Base-by-base conservation (phyloP, 2,888 invertebrate species). In the Melipona beecheii region DNA sequence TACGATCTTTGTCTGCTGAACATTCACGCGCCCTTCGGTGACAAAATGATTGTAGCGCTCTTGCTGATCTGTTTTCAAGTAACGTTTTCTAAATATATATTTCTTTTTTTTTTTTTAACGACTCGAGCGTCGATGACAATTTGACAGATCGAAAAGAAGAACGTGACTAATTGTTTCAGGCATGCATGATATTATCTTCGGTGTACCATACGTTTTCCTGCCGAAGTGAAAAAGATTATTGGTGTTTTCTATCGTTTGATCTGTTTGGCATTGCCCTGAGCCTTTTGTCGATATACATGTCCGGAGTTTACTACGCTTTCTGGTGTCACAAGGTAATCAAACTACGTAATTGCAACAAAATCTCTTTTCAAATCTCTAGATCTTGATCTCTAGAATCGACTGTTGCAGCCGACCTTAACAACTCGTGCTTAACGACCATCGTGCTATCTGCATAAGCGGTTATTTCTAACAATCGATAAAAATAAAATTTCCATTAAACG, bases 251-350 rank as follows among this genome's bases (percentile, higher is more conserved):
- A 64, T 97, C 98, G 90, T 97, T 97, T 92, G 99, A 99, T 94
- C 96, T 99, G 79, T 97, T 99, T 91, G 99, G 99, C 27, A 99
- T 99, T 85, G 98, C 98, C 21, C 95, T 99, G 73, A 98, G 98
- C 56, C 95, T 99, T 87, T 96, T 99, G 73, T 99, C 98, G 77
- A 98, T 99, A 93, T 99, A 99, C 95, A 97, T 98, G 86, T 98
- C 98, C 49, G 99, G 99, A 76, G 98, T 99, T 87, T 99, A 99
- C 95, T 99, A 98, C 94, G 99, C 99, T 19, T 99, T 99, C 95
- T 99, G 98, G 97, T 99, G 99, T 95, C 97, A 98, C 94, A 96
- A 96, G 95, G 98, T 98, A 95, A 96, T 96, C 4, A 31, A 54
- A 36, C 49, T n/a, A 19, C 27, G 13, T 43, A 54, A 31, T 60